Evolutionary conservation across 2,888 invertebrate species (phyloP).

Genomic region (Lagria hirta): DNA sequence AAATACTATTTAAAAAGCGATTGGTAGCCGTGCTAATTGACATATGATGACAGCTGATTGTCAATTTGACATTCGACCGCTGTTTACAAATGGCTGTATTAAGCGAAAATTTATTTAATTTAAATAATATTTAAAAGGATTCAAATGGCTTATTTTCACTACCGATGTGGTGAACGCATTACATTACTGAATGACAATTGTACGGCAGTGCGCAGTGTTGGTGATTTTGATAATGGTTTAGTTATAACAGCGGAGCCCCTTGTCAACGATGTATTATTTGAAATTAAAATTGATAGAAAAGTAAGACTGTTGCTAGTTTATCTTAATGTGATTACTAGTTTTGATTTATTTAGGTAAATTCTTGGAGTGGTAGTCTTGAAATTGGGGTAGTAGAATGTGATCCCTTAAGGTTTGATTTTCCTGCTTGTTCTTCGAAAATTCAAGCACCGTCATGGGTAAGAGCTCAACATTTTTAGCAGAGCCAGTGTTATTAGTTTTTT

Average conservation of each 20-base stretch:
- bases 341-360: constrained; percentile 64
- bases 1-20: background rate
- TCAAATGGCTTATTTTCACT: constrained; percentile 67
- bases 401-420: constrained; percentile 68
- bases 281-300: constrained; percentile 87
- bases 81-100: constrained; percentile 19
- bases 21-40: constrained; percentile 17
- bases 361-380: constrained; percentile 77
- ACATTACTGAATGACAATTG: constrained; percentile 80
- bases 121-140: no score
- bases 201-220: constrained; percentile 77
- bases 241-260: constrained; percentile 81
- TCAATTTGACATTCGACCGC: no score
- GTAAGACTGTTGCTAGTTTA: constrained; percentile 54
- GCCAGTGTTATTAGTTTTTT: no score
- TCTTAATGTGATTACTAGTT: background rate
- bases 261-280: constrained; percentile 78
- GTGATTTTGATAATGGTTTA: constrained; percentile 86
- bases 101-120: constrained; percentile 9
- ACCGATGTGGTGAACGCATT: constrained; percentile 82
- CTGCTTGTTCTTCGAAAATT: constrained; percentile 77
- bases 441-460: constrained; percentile 80
- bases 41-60: no score
- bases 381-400: constrained; percentile 73
- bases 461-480: no score